Percentiles rank a stretch among this genome's conserved stretches.
Conservation (phyloP, 2,797 vertebrate species). For the Loris lydekkerianus region DNA sequence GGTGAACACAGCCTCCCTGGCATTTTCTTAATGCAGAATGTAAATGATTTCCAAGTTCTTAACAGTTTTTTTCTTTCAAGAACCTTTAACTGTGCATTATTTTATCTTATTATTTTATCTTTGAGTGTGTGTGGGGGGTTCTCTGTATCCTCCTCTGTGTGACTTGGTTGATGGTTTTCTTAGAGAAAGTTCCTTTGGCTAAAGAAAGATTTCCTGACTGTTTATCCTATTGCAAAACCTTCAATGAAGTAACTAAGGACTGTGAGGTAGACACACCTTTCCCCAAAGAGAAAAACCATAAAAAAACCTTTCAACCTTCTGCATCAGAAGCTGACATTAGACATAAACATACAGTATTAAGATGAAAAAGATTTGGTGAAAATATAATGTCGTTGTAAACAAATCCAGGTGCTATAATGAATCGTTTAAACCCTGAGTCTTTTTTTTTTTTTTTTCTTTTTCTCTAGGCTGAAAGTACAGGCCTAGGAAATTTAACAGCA, state of each 20-base stretch:
- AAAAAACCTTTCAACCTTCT: background rate
- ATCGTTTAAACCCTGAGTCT: background rate
- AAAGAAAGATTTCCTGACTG: background rate
- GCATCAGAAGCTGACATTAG: background rate
- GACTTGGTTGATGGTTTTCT: background rate
- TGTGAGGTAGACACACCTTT: background rate
- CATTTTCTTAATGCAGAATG: too few species aligned
- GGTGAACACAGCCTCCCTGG: too few species aligned
- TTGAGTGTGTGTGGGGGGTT: fast-evolving
- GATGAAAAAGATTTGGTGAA: background rate
- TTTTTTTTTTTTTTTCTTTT: background rate
- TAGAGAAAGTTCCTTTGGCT: background rate
- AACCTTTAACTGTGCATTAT: background rate
- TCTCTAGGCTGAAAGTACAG: background rate
- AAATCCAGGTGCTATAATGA: background rate
- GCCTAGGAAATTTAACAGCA: background rate
- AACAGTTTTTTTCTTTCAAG: background rate
- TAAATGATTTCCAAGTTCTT: background rate
- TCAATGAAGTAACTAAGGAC: background rate
- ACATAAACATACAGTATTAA: background rate
- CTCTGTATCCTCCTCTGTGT: background rate
- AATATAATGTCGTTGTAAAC: background rate
- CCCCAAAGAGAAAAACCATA: background rate
- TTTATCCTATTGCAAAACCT: background rate
- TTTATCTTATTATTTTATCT: background rate